These are phyloP conservation scores for Callimorpha dominula DNA, from an alignment of 2,888 invertebrate genomes.

Conservation along the genomic window DNA sequence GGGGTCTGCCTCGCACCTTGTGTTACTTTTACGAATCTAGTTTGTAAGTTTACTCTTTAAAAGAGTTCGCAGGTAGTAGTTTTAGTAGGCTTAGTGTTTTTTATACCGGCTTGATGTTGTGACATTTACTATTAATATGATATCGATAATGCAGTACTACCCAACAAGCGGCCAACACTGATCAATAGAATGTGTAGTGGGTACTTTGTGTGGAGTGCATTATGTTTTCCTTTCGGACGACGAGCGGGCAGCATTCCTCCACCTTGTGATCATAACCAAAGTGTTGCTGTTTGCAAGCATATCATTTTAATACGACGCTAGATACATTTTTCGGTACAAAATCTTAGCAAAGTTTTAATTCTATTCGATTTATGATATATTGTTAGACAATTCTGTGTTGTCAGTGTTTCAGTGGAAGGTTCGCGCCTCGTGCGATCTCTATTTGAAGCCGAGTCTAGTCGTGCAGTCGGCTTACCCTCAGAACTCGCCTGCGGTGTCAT, in stretches of 20 bases:
- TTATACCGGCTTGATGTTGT: slow-evolving; percentile 88
- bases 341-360: slow-evolving; percentile 81
- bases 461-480: slow-evolving; percentile 65
- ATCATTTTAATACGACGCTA: slow-evolving; percentile 84
- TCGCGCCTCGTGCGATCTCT: slow-evolving; percentile 37
- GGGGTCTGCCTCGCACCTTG: slow-evolving; percentile 59
- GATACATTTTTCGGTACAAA: slow-evolving; percentile 83
- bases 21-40: slow-evolving; percentile 84
- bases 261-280: slow-evolving; percentile 79
- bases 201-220: slow-evolving; percentile 59
- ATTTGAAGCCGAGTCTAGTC: slow-evolving; percentile 72
- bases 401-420: slow-evolving; percentile 71
- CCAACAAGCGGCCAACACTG: slow-evolving; percentile 79
- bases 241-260: slow-evolving; percentile 70
- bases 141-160: slow-evolving; percentile 76
- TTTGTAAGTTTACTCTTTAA: slow-evolving; percentile 84
- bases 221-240: slow-evolving; percentile 68
- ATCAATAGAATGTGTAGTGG: slow-evolving; percentile 85
- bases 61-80: slow-evolving; percentile 87
- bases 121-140: slow-evolving; percentile 81
- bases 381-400: slow-evolving; percentile 82
- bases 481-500: slow-evolving; percentile 48
- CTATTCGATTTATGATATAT: slow-evolving; percentile 80
- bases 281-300: slow-evolving; percentile 84
- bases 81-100: slow-evolving; percentile 87